Conservation (phyloP, 2,113 vertebrate species). For the Oncorhynchus kisutch region DNA sequence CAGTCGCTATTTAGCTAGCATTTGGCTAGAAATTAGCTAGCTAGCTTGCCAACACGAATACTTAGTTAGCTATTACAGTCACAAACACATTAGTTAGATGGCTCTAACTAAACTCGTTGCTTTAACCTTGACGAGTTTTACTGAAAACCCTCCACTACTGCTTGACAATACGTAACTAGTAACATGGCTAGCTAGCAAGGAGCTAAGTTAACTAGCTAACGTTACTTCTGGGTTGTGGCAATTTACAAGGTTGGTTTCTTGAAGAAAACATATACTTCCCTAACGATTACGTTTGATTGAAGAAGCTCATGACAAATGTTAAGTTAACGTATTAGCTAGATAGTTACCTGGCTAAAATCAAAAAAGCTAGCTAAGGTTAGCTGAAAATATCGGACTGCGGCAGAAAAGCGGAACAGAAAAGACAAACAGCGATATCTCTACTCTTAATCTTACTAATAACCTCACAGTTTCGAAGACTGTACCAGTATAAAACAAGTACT, state of each 20-base stretch:
- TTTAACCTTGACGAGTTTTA: too few species aligned
- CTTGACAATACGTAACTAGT: background rate
- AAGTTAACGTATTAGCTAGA: background rate
- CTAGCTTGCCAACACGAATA: background rate
- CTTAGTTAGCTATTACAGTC: background rate
- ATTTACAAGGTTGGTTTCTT: background rate
- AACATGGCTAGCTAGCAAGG: background rate
- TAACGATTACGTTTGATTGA: too few species aligned
- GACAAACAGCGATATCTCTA: background rate
- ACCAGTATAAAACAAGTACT: slow-evolving; percentile 56
- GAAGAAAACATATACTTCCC: too few species aligned
- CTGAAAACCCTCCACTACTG: too few species aligned
- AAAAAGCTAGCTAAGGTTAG: background rate
- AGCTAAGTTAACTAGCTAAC: background rate
- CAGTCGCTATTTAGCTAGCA: background rate
- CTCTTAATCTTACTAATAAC: background rate
- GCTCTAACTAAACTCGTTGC: too few species aligned
- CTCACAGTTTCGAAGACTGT: slow-evolving; percentile 7
- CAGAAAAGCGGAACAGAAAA: slow-evolving; percentile 38
- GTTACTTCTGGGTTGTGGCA: background rate
- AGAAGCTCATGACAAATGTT: too few species aligned
- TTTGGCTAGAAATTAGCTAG: background rate
- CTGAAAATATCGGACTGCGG: slow-evolving; percentile 41
- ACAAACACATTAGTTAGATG: background rate
- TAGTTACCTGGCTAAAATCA: background rate